A percentile compares a stretch with the other conserved stretches of the same genome.
These are phyloP conservation scores for Poeciliopsis occidentalis DNA, from an alignment of 2,113 vertebrate species.

Conservation along the genomic window DNA sequence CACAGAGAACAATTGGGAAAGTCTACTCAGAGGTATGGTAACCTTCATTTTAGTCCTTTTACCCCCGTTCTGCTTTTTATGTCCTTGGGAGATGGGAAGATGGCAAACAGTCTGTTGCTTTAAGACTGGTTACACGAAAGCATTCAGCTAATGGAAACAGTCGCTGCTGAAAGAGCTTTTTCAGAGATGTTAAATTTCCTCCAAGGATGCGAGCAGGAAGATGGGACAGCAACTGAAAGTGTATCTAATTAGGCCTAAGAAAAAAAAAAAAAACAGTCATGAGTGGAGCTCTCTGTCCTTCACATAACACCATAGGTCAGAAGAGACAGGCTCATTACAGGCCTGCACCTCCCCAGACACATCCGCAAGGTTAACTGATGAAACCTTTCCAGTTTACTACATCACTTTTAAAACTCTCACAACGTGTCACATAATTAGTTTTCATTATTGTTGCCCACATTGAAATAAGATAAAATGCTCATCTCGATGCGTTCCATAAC, in stretches of 20 bases:
- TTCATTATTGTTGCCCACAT: conserved; percentile 76
- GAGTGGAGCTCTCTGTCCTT: conserved; percentile 69
- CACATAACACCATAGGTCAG: conserved; percentile 74
- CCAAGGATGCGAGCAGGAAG: conserved; percentile 31
- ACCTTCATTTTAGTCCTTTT: conserved; percentile 43
- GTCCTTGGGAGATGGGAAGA: conserved; percentile 37
- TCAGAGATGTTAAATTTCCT: conserved; percentile 37
- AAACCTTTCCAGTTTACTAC: conserved; percentile 80
- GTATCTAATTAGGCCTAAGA: conserved; percentile 67
- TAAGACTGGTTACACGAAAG: conserved; percentile 37
- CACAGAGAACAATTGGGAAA: conserved; percentile 50
- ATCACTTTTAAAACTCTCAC: conserved; percentile 73
- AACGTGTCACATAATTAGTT: conserved; percentile 81
- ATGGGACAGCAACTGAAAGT: conserved; percentile 42
- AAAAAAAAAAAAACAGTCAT: conserved; percentile 19
- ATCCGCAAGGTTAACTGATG: conserved; percentile 75
- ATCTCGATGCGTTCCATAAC: conserved; percentile 73
- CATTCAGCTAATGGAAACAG: conserved; percentile 38
- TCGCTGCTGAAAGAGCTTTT: conserved; percentile 37
- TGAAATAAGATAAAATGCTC: conserved; percentile 78
- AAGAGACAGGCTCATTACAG: conserved; percentile 77
- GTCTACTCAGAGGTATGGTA: conserved; percentile 70
- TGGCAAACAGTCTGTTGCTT: conserved; percentile 42
- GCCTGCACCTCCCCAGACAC: conserved; percentile 64
- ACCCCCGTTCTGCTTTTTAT: conserved; percentile 20